phyloP scores from a whole-genome alignment of 2,113 vertebrate genomes.

The Bubo blakistoni region DNA sequence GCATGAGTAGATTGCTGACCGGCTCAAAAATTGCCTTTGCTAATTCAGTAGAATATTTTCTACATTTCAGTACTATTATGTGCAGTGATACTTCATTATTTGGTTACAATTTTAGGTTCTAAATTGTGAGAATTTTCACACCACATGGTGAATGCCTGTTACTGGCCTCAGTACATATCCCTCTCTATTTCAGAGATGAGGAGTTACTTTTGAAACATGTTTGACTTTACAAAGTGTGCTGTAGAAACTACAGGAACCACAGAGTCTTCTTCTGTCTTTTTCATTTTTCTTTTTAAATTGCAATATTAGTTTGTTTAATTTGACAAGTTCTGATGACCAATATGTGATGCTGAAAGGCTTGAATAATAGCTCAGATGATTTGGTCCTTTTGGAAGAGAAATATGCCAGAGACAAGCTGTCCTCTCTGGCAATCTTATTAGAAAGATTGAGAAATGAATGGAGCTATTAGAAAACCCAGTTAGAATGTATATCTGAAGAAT shows the following conservation, averaged over 20 bases:
- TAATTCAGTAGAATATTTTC: background rate
- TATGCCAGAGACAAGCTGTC: slow-evolving; percentile 27
- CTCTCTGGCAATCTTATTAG: slow-evolving; percentile 30
- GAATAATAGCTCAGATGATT: slow-evolving; percentile 16
- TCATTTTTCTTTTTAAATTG: slow-evolving; percentile 7
- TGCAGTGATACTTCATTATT: background rate
- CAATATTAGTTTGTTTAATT: slow-evolving; percentile 51
- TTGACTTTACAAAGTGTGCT: background rate
- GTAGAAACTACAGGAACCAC: background rate
- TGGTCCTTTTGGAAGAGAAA: slow-evolving; percentile 45
- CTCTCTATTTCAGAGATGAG: background rate
- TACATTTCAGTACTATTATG: background rate
- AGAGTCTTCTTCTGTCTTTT: background rate
- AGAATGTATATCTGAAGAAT: slow-evolving; percentile 43
- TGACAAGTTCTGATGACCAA: slow-evolving; percentile 21
- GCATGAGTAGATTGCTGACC: background rate
- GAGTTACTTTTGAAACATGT: background rate
- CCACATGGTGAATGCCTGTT: background rate
- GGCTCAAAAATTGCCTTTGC: background rate
- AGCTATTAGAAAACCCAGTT: slow-evolving; percentile 8
- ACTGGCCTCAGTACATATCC: background rate
- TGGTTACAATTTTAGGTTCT: background rate
- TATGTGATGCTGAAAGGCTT: background rate
- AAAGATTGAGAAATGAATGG: slow-evolving; percentile 48
- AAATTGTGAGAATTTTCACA: background rate